These are phyloP conservation scores for Uria lomvia DNA, from an alignment of 2,113 vertebrate species.

Conservation along the genomic window DNA sequence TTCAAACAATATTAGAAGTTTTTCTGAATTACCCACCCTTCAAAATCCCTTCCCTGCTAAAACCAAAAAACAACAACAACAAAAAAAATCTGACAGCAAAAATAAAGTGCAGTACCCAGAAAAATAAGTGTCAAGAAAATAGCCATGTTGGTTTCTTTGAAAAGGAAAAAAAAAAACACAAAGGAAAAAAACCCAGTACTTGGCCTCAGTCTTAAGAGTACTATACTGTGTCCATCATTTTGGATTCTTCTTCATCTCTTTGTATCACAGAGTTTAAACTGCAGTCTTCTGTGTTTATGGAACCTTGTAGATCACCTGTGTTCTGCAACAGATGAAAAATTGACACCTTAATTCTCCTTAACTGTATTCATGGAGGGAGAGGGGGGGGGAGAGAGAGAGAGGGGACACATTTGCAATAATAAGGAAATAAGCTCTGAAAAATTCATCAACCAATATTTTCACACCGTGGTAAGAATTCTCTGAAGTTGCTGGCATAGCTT, in stretches of 20 bases:
- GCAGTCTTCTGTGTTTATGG: conserved; percentile 78
- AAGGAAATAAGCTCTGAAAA: neutral
- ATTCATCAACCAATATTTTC: neutral
- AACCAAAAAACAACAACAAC: conserved; percentile 9
- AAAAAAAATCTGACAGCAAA: conserved; percentile 65
- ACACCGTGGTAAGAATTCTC: neutral
- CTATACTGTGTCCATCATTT: conserved; percentile 95
- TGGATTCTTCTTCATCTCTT: conserved; percentile 90
- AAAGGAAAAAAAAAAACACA: neutral
- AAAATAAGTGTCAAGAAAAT: conserved; percentile 81
- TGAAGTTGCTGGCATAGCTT: neutral
- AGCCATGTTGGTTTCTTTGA: conserved; percentile 75
- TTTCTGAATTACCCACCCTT: conserved; percentile 67
- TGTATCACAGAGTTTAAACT: conserved; percentile 76
- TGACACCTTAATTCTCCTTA: neutral
- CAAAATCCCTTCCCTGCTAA: neutral
- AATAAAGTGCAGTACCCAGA: conserved; percentile 97
- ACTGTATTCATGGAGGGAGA: neutral
- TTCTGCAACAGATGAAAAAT: conserved; percentile 72
- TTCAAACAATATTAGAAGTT: conserved; percentile 64
- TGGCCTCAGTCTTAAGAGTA: conserved; percentile 67
- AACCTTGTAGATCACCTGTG: conserved; percentile 80
- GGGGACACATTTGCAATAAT: neutral
- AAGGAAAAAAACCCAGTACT: neutral
- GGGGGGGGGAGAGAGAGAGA: neutral